Conservation (phyloP, 2,888 invertebrate species). For the Julus scandinavius region DNA sequence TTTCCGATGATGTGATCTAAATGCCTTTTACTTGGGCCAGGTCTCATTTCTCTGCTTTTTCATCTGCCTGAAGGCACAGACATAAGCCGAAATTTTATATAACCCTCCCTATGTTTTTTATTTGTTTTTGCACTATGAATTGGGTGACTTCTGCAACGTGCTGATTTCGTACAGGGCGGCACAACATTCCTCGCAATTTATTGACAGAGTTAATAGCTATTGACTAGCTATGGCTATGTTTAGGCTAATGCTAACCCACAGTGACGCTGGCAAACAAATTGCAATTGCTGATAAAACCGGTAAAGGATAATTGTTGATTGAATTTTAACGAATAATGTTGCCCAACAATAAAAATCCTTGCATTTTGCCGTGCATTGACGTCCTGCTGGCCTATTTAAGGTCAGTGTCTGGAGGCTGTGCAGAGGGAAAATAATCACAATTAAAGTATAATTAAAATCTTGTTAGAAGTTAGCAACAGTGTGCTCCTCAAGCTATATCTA, state of each 20-base stretch:
- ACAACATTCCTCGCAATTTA: background rate
- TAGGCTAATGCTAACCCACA: background rate
- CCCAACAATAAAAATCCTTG: slow-evolving; percentile 6
- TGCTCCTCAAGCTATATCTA: background rate
- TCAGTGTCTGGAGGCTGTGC: background rate
- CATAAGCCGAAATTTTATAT: slow-evolving; percentile 1
- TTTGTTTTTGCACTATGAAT: background rate
- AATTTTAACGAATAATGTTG: background rate
- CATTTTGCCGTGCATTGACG: background rate
- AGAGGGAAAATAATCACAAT: background rate
- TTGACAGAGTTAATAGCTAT: background rate
- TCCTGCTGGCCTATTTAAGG: background rate
- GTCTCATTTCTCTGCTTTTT: slow-evolving; percentile 13
- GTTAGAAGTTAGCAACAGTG: background rate
- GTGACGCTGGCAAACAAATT: background rate
- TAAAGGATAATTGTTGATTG: background rate
- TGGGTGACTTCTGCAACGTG: slow-evolving; percentile 15
- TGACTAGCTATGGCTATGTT: background rate
- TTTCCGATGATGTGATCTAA: background rate
- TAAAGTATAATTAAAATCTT: slow-evolving; percentile 37
- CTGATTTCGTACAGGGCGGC: background rate
- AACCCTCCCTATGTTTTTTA: background rate
- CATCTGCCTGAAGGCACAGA: background rate
- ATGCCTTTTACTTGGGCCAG: slow-evolving; percentile 23
- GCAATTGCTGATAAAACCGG: background rate